Evolutionary conservation across 2,113 vertebrate species (phyloP).

Genomic region (Coreoperca whiteheadi): DNA sequence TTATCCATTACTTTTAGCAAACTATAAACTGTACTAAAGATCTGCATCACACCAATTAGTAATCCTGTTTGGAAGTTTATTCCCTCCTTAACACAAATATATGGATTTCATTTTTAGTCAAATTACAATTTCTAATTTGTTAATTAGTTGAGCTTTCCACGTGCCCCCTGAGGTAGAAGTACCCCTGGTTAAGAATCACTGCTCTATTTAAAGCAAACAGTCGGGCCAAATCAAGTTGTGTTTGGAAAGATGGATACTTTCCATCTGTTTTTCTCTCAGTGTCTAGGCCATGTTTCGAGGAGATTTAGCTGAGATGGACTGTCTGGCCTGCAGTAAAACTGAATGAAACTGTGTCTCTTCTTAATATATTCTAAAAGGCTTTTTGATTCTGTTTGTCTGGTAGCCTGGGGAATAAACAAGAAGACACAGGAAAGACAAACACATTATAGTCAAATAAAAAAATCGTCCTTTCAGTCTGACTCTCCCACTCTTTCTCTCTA

Average conservation of each 20-base stretch:
- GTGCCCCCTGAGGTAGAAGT: background rate
- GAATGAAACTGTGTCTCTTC: conserved; percentile 18
- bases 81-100: background rate
- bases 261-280: background rate
- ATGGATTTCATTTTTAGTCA: background rate
- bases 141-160: background rate
- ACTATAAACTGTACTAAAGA: background rate
- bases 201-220: background rate
- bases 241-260: conserved; percentile 25
- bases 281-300: background rate
- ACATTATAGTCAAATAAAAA: conserved; percentile 22
- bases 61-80: background rate
- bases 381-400: conserved; percentile 44
- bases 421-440: conserved; percentile 23
- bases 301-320: background rate
- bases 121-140: background rate
- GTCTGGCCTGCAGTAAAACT: conserved; percentile 1
- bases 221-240: background rate
- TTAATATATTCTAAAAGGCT: conserved; percentile 39
- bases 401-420: conserved; percentile 53
- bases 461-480: conserved; percentile 16
- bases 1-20: background rate
- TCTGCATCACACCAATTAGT: background rate
- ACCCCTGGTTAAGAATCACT: background rate
- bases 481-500: conserved; percentile 20